These are phyloP conservation scores for Drosophila sechellia DNA, from an alignment of 1,140 invertebrate genomes.

Conservation along the genomic window DNA sequence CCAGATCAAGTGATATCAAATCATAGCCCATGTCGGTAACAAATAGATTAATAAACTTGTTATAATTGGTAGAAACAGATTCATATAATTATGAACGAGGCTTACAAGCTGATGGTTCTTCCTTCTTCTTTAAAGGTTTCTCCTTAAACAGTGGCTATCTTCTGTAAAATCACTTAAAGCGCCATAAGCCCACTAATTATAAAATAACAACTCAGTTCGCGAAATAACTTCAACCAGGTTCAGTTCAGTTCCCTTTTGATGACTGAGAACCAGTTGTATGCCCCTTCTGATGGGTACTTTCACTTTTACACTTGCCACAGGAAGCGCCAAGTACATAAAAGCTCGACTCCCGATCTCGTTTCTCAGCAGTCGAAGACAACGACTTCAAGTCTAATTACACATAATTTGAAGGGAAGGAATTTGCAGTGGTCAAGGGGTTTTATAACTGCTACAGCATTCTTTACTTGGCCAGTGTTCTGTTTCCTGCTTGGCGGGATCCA, in stretches of 20 bases:
- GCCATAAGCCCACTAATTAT: slow-evolving; percentile 2
- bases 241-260: slow-evolving; percentile 15
- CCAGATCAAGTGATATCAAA: neutral
- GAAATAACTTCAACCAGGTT: slow-evolving; percentile 24
- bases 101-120: neutral
- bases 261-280: slow-evolving; percentile 41
- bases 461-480: slow-evolving; percentile 18
- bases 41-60: too few relatives aligned
- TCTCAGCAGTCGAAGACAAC: slow-evolving; percentile 41
- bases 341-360: slow-evolving; percentile 32
- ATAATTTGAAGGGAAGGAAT: slow-evolving; percentile 76
- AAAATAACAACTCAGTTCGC: slow-evolving; percentile 28
- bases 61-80: too few relatives aligned
- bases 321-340: slow-evolving; percentile 49
- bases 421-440: slow-evolving; percentile 17
- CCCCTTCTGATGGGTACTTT: slow-evolving; percentile 38
- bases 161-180: slow-evolving; percentile 12
- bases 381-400: slow-evolving; percentile 70
- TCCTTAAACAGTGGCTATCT: neutral
- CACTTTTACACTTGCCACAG: slow-evolving; percentile 46
- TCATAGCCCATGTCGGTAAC: too few relatives aligned
- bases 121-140: neutral
- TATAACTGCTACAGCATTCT: slow-evolving; percentile 51
- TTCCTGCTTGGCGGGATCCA: slow-evolving; percentile 2
- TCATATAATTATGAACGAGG: too few relatives aligned